Base-by-base conservation (phyloP, 2,113 vertebrate genomes). In the Passer montanus region DNA sequence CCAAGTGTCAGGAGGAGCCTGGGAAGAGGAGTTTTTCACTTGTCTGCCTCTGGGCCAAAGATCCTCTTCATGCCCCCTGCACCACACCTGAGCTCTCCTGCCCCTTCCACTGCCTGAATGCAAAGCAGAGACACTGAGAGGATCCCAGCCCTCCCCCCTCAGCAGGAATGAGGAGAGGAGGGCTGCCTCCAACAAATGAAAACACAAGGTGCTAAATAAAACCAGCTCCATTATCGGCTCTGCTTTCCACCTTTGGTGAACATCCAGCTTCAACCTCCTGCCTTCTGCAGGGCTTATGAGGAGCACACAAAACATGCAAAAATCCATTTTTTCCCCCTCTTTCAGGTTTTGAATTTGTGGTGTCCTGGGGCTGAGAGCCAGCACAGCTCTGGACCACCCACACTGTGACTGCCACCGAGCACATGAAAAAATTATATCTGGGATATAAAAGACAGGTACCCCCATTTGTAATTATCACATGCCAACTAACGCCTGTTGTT, bases 1-100 rank as follows among this genome's bases (percentile, higher is more conserved):
- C 37, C 55, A 14, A 52, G 55, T 7, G 13, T 3, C n/a, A 9
- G 44, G 63, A 64, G 27, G 19, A 43, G 44, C 39, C 44, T 27
- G 63, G 24, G 33, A n/a, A 31, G 69, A 37, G 0, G 2, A 69
- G 37, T 19, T 43, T 47, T 53, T 18, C 59, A 1, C 22, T 17
- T 35, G 30, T 8, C 60, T n/a, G 68, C 63, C 67, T 31, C 26
- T 5, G 33, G 37, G 62, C 59, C 75, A 26, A 24, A 59, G 67
- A 41, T 50, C 78, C 28, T 68, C 68, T 10, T n/a, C 39, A 2
- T 27, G 55, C 21, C 7, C 78, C 33, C 67, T 4, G 30, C 44
- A 4, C 11, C 5, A 11, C 1, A 0, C 9, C 0, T 4, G 5
- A 46, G 37, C 7, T 49, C 47, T 23, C 24, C 52, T 52, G 64